phyloP scores from a whole-genome alignment of 2,797 vertebrate species.

The Strix occidentalis region DNA sequence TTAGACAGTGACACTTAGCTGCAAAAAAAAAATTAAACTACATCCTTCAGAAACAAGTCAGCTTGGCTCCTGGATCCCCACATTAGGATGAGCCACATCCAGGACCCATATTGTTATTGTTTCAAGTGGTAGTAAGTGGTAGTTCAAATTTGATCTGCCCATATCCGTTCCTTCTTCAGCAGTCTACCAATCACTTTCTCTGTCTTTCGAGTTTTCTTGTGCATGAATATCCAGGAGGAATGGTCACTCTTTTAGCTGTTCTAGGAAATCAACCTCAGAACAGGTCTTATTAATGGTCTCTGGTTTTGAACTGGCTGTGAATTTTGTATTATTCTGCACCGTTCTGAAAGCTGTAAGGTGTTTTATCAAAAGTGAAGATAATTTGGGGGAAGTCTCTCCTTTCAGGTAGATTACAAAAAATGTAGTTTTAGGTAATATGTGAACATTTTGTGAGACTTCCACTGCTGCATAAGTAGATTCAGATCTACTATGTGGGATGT shows the following conservation, averaged over 20 bases:
- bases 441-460: not conserved
- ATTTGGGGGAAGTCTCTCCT: not conserved
- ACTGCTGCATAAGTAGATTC: not conserved
- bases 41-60: constrained; percentile 53
- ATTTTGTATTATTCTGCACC: constrained; percentile 17
- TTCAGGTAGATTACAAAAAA: not conserved
- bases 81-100: not conserved
- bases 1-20: constrained; percentile 72
- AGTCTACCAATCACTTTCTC: constrained; percentile 49
- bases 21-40: constrained; percentile 33
- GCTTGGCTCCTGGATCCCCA: not conserved
- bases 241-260: not conserved
- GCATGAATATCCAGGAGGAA: not conserved
- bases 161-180: constrained; percentile 32
- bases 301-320: constrained; percentile 8
- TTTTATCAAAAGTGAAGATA: not conserved
- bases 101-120: not conserved
- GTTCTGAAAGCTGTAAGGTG: not conserved
- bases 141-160: constrained; percentile 48
- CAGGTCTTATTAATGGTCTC: constrained; percentile 10
- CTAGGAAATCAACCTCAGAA: not conserved
- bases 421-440: not conserved
- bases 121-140: constrained; percentile 1
- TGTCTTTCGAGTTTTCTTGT: not conserved
- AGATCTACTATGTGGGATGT: not conserved